Conservation (phyloP, 2,888 invertebrate genomes). For the Pollenia griseotomentosa region DNA sequence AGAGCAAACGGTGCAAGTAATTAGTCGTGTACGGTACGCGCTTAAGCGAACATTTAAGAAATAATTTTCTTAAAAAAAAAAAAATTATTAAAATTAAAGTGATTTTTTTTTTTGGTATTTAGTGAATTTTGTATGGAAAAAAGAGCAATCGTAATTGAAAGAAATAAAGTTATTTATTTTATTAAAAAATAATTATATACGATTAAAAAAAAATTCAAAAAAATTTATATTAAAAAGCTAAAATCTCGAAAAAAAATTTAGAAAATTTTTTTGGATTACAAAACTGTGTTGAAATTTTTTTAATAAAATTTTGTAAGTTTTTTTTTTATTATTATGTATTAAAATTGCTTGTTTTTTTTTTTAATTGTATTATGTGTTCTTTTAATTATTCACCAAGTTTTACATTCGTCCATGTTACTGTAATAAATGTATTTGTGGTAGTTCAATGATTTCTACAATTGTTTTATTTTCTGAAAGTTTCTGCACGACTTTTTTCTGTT, state of each 20-base stretch:
- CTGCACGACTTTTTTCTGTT: conserved; percentile 75
- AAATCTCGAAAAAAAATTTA: too few relatives aligned
- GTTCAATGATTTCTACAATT: conserved; percentile 75
- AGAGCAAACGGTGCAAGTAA: conserved; percentile 75
- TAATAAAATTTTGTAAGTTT: not conserved
- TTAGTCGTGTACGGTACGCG: conserved; percentile 81
- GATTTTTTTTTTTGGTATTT: too few relatives aligned
- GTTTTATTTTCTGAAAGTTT: conserved; percentile 78
- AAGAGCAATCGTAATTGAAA: too few relatives aligned
- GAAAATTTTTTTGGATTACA: too few relatives aligned
- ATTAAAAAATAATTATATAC: not conserved
- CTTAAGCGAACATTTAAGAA: conserved; percentile 77
- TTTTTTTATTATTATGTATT: not conserved
- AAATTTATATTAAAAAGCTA: not conserved
- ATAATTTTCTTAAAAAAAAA: conserved; percentile 18
- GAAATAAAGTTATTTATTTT: not conserved
- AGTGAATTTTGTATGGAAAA: too few relatives aligned
- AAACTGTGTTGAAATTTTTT: not conserved
- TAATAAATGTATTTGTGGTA: conserved; percentile 74
- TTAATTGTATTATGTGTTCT: not conserved
- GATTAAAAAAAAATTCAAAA: not conserved
- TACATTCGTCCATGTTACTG: conserved; percentile 9
- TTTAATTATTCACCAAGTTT: conserved; percentile 20
- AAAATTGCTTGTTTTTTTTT: not conserved
- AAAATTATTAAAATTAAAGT: too few relatives aligned